phyloP scores from a whole-genome alignment of 92 coral and sea anemone species.

The Siderastrea siderea region DNA sequence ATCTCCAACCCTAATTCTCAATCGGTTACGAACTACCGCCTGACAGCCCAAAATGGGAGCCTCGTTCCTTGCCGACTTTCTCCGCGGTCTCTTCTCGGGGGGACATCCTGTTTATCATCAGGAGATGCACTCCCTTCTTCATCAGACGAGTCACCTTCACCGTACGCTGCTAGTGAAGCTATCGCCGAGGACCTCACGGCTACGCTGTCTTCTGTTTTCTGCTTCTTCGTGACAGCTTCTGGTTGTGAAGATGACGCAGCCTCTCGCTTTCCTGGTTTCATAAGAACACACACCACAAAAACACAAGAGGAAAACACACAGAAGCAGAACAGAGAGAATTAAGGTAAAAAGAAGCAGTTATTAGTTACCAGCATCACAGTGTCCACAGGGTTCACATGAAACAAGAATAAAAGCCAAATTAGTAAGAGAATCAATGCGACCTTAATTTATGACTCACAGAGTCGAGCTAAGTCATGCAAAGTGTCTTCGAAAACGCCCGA shows the following conservation, averaged over 20 bases:
- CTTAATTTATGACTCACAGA: too few species aligned
- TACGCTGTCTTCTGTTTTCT: constrained; percentile 52
- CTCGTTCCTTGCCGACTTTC: constrained; percentile 23
- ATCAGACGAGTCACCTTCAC: constrained; percentile 81
- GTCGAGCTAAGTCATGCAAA: too few species aligned
- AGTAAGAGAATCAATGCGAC: not conserved
- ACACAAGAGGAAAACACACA: not conserved
- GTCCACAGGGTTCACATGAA: constrained; percentile 52
- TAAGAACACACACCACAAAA: constrained; percentile 22
- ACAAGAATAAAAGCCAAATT: constrained; percentile 39
- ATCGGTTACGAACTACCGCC: constrained; percentile 9
- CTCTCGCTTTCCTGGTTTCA: constrained; percentile 41
- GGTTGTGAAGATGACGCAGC: constrained; percentile 13
- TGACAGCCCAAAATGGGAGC: constrained; percentile 88
- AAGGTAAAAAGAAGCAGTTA: constrained; percentile 13
- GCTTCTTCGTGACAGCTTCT: constrained; percentile 57
- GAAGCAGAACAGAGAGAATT: not conserved
- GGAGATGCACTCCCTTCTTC: constrained; percentile 70
- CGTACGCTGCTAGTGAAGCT: constrained; percentile 77
- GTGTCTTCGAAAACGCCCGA: too few species aligned
- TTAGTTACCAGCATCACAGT: constrained; percentile 51
- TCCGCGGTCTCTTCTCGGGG: not conserved
- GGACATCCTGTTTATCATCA: constrained; percentile 19
- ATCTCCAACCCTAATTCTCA: not conserved
- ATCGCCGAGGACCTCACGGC: constrained; percentile 49